These are phyloP conservation scores for Aix galericulata DNA, from an alignment of 2,113 vertebrate genomes.

Conservation along the genomic window DNA sequence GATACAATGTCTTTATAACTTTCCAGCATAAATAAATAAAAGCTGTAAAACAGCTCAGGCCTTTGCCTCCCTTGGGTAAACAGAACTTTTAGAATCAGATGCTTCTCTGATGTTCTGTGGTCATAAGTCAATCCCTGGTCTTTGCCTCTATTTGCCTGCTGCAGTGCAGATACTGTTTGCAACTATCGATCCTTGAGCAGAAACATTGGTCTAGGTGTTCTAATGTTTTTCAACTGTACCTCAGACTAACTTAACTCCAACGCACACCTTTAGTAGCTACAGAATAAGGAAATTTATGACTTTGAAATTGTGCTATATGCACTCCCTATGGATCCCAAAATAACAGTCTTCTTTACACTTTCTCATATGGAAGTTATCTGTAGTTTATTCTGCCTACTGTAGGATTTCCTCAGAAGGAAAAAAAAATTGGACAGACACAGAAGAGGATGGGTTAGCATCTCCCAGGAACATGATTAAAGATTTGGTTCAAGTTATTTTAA, in stretches of 20 bases:
- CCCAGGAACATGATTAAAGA: not conserved
- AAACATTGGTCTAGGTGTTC: not conserved
- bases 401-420: not conserved
- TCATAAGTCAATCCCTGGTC: not conserved
- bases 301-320: not conserved
- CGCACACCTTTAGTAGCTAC: not conserved
- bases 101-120: not conserved
- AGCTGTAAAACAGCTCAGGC: not conserved
- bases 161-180: not conserved
- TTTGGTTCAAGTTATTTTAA: not conserved
- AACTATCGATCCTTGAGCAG: not conserved
- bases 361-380: not conserved
- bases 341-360: not conserved
- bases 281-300: not conserved
- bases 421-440: not conserved
- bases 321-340: not conserved
- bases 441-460: not conserved
- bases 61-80: not conserved
- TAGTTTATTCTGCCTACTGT: not conserved
- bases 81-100: not conserved
- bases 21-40: slow-evolving; percentile 7
- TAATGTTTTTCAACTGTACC: not conserved
- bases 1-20: not conserved
- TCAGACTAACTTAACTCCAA: not conserved
- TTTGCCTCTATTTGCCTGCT: not conserved